Evolutionary conservation across 2,113 vertebrate genomes (phyloP).

Genomic region (Grammomys dolichurus): DNA sequence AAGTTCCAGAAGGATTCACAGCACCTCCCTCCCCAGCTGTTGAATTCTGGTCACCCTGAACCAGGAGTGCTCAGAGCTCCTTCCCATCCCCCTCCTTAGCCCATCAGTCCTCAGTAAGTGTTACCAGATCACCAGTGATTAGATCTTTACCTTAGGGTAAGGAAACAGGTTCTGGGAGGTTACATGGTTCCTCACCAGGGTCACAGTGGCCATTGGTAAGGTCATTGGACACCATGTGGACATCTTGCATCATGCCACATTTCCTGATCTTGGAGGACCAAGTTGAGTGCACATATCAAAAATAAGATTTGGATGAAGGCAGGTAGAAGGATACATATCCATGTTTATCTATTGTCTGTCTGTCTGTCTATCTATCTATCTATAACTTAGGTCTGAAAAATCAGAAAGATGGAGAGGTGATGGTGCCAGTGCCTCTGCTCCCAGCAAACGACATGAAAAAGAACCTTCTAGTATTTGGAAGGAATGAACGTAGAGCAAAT

Average conservation of each 20-base stretch:
- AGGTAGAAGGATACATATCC: neutral
- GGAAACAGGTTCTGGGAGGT: constrained; percentile 29
- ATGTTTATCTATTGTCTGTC: neutral
- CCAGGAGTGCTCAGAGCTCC: neutral
- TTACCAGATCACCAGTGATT: rapidly evolving
- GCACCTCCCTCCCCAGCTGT: neutral
- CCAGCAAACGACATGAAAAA: neutral
- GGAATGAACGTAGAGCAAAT: neutral
- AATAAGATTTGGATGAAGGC: neutral
- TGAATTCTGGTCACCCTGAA: neutral
- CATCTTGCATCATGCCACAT: neutral
- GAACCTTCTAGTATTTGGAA: neutral
- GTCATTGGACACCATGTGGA: neutral
- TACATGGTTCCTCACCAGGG: neutral
- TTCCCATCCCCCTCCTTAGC: neutral
- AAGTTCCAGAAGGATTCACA: neutral
- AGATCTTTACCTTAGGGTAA: neutral
- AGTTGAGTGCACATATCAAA: neutral
- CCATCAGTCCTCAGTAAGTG: neutral
- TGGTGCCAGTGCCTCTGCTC: neutral
- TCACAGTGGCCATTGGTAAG: neutral
- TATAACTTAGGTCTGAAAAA: neutral
- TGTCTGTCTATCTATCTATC: neutral
- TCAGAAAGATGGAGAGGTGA: neutral
- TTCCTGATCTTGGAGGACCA: neutral